phyloP scores from a whole-genome alignment of 2,113 vertebrate genomes.

The Dasypus novemcinctus region DNA sequence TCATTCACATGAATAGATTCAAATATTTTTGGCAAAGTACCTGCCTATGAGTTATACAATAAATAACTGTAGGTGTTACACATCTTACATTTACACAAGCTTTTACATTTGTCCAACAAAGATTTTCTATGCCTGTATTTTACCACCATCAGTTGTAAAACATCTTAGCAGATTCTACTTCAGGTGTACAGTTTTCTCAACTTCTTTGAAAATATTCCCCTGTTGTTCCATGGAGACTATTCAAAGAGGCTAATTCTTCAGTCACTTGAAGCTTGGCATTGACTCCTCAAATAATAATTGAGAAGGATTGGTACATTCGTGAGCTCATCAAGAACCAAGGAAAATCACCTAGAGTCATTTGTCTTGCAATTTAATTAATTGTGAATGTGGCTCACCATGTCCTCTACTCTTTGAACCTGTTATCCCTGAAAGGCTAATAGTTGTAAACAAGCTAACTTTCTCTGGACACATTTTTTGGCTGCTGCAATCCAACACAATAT shows the following conservation, averaged over 20 bases:
- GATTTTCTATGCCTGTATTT: background rate
- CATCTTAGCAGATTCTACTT: background rate
- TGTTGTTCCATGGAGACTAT: background rate
- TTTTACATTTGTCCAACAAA: background rate
- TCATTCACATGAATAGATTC: background rate
- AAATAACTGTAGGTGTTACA: background rate
- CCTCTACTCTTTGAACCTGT: background rate
- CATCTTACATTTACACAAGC: background rate
- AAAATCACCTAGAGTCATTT: constrained; percentile 1
- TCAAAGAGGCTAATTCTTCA: background rate
- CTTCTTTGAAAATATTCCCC: background rate
- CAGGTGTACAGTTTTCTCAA: background rate
- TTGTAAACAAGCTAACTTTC: background rate
- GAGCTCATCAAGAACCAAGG: background rate
- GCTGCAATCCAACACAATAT: background rate
- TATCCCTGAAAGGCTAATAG: background rate
- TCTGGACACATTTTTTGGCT: background rate
- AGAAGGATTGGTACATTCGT: background rate
- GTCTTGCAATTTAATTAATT: background rate
- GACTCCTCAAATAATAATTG: background rate
- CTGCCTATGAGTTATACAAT: background rate
- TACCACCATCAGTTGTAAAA: background rate
- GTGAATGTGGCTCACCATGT: background rate
- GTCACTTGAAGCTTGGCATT: background rate
- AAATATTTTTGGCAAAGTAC: background rate